A percentile compares a stretch with the other conserved stretches of the same genome.
Conservation (phyloP, 2,888 invertebrate species). For the Tenthredo livida region DNA sequence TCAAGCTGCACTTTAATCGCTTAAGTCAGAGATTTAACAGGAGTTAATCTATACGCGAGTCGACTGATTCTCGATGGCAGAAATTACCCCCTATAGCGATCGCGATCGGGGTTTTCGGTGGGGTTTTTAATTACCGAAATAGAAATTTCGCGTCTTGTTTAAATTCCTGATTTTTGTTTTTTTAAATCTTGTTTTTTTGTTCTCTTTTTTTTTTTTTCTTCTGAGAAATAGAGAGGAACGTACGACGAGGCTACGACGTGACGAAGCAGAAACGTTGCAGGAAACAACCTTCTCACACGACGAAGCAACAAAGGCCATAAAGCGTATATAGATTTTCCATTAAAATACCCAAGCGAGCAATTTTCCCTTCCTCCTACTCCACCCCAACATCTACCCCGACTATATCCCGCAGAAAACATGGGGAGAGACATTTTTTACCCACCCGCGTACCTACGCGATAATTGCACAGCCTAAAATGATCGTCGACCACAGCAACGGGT, state of each 20-base stretch:
- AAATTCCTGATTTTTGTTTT: not conserved
- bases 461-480: constrained; percentile 14
- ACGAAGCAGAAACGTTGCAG: not conserved
- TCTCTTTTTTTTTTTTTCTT: too few relatives aligned
- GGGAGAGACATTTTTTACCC: not conserved
- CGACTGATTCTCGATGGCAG: not conserved
- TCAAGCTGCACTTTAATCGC: constrained; percentile 26
- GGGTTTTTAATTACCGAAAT: not conserved
- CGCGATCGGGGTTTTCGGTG: not conserved
- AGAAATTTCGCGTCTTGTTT: not conserved
- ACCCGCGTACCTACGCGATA: constrained; percentile 9
- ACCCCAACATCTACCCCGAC: not conserved
- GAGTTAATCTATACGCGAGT: constrained; percentile 11
- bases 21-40: constrained; percentile 40
- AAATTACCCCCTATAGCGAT: not conserved
- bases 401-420: constrained; percentile 7
- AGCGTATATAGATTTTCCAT: constrained; percentile 41
- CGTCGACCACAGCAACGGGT: not conserved
- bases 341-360: constrained; percentile 40
- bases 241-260: not conserved
- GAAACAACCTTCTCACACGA: not conserved
- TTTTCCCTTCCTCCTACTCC: not conserved
- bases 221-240: not conserved
- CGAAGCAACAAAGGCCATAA: constrained; percentile 14
- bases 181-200: too few relatives aligned